Conservation (phyloP, 2,888 invertebrate species). For the Noctua janthina region DNA sequence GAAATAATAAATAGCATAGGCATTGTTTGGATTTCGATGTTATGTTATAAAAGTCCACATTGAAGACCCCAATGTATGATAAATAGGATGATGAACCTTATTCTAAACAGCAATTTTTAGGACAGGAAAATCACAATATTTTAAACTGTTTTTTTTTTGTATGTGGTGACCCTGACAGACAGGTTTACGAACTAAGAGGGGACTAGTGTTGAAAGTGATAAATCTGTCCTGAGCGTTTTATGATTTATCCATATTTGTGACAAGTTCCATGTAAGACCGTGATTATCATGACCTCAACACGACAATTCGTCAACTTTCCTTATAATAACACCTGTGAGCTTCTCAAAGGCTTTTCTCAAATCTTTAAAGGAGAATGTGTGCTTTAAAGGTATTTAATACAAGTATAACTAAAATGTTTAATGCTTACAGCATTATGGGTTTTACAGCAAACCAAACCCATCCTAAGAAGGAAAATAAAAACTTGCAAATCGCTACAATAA, state of each 20-base stretch:
- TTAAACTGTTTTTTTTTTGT: neutral
- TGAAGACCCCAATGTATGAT: neutral
- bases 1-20: neutral
- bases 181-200: slow-evolving; percentile 44
- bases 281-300: slow-evolving; percentile 11
- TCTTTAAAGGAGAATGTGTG: neutral
- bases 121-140: too few relatives aligned
- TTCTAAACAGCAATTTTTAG: neutral
- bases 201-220: slow-evolving; percentile 54
- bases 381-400: neutral
- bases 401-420: neutral
- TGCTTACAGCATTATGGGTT: neutral
- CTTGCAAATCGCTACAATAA: slow-evolving; percentile 15
- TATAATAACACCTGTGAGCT: neutral
- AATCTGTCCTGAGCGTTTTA: slow-evolving; percentile 62
- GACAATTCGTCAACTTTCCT: slow-evolving; percentile 12
- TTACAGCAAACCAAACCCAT: neutral
- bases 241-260: slow-evolving; percentile 58
- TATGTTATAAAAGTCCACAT: neutral
- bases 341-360: neutral
- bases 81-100: neutral
- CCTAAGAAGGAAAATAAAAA: slow-evolving; percentile 13
- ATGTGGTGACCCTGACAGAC: slow-evolving; percentile 38
- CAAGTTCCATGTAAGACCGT: slow-evolving; percentile 27
- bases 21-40: neutral